These are phyloP conservation scores for Scelioninae gen. 1 DNA, from an alignment of 2,888 invertebrate genomes.

Conservation along the genomic window DNA sequence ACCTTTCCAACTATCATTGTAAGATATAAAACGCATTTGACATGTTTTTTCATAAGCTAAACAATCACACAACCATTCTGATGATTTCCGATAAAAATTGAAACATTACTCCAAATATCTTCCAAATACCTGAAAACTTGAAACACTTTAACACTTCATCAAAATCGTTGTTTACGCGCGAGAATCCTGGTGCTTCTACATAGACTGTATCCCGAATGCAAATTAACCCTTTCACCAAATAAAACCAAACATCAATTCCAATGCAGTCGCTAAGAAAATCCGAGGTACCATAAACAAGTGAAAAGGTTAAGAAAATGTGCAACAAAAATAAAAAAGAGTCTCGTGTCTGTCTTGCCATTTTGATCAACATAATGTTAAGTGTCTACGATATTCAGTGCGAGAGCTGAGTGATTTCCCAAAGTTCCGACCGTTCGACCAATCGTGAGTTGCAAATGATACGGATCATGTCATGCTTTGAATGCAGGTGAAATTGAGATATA, in stretches of 20 bases:
- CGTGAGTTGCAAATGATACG: conserved; percentile 35
- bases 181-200: conserved; percentile 70
- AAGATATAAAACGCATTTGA: conserved; percentile 21
- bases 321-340: conserved; percentile 48
- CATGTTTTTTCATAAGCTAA: conserved; percentile 29
- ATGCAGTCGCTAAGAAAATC: conserved; percentile 28
- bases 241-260: conserved; percentile 19
- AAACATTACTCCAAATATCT: background rate
- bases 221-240: conserved; percentile 65
- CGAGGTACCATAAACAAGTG: conserved; percentile 39
- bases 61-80: conserved; percentile 36
- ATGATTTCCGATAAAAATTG: conserved; percentile 5
- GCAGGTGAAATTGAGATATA: conserved; percentile 57
- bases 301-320: conserved; percentile 70
- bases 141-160: too few relatives aligned
- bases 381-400: conserved; percentile 63
- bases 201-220: conserved; percentile 61
- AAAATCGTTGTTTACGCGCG: conserved; percentile 62
- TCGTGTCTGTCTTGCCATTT: conserved; percentile 52
- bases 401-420: conserved; percentile 38
- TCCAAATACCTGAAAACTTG: background rate
- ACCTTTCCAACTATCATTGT: background rate
- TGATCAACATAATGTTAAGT: conserved; percentile 19
- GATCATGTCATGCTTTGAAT: conserved; percentile 45
- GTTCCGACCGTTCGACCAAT: conserved; percentile 27